Percentiles rank a stretch among this genome's conserved stretches.
phyloP scores from a whole-genome alignment of 2,888 invertebrate species.

The Emesis russula region DNA sequence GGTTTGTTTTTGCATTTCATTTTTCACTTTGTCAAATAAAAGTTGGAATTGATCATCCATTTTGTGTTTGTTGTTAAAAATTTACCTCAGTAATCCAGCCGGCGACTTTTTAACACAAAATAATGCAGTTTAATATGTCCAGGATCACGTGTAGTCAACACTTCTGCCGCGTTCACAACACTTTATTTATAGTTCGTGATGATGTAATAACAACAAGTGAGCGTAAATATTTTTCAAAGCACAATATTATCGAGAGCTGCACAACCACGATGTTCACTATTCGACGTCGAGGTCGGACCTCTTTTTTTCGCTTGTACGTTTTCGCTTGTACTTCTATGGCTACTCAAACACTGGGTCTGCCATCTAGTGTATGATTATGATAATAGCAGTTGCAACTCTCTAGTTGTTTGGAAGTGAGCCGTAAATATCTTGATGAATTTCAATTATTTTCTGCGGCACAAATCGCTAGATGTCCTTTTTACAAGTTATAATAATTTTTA shows the following conservation, averaged over 20 bases:
- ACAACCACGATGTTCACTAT: constrained; percentile 23
- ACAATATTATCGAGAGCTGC: neutral
- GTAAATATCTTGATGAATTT: too few species aligned
- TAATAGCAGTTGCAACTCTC: too few species aligned
- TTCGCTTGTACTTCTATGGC: too few species aligned
- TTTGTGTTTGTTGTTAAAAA: neutral
- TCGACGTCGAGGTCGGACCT: neutral
- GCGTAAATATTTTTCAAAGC: constrained; percentile 14
- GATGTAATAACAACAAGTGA: neutral
- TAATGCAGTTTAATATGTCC: neutral
- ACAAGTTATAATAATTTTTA: too few species aligned
- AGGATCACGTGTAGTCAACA: neutral
- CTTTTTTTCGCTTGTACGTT: too few species aligned
- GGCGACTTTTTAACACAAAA: neutral
- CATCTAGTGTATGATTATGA: too few species aligned
- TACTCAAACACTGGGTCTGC: too few species aligned
- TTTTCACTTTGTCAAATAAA: constrained; percentile 44
- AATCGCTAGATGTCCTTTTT: too few species aligned
- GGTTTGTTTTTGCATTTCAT: constrained; percentile 49
- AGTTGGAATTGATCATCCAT: constrained; percentile 17
- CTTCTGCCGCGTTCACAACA: neutral
- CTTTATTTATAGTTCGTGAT: too few species aligned
- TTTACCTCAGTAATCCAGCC: constrained; percentile 8
- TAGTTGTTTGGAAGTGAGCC: too few species aligned
- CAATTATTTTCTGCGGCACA: too few species aligned